Evolutionary conservation across 53 echinoderm and acorn worm genomes (phyloP), one percentile per base, ranked within the genome.

Genomic region (Holothuria leucospilota): DNA sequence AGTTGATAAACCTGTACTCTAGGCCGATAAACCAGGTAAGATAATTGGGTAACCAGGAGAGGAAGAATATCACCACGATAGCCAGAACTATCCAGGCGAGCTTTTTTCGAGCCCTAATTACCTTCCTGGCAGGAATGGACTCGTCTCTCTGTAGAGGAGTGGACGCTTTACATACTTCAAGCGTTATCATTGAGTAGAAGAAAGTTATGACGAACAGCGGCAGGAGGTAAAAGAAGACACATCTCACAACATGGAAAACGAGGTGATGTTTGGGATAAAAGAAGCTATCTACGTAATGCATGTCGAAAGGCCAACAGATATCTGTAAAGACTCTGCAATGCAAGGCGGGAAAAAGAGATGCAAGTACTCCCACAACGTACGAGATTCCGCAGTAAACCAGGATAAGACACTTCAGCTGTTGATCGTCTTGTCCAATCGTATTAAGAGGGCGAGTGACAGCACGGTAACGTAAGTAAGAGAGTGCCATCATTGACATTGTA

Each of bases 11-110:
- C 6, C 8, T 9, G 2, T 46, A 5, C 8, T 46, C 2, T 46
- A 46, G 6, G 46, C 8, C 11, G 8, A 46, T 11, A 46, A 46
- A 46, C 46, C 46, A 46, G 8, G 46, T 7, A 11, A 68, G 11
- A 68, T 72, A 72, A 42, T 42, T 42, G n/a, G 72, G 72, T 42
- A 72, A 72, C 72, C 72, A 72, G n/a, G 72, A 72, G 14, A 72
- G 14, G 21, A 72, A 72, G 25, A 72, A 72, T 21, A 41, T 21
- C 16, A 24, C 24, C 16, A 24, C 39, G 30, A 72, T 72, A 20
- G 46, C 72, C n/a, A 72, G 5, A 16, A 72, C 41, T 26, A 72
- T 72, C 27, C 72, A 46, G 1, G 46, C 72, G 16, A 72, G 72
- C 23, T 20, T 72, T 20, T 20, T 72, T 18, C 72, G 72, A n/a